Evolutionary conservation across 1,140 invertebrate genomes (phyloP).

Genomic region (Brachionus paranguensis): DNA sequence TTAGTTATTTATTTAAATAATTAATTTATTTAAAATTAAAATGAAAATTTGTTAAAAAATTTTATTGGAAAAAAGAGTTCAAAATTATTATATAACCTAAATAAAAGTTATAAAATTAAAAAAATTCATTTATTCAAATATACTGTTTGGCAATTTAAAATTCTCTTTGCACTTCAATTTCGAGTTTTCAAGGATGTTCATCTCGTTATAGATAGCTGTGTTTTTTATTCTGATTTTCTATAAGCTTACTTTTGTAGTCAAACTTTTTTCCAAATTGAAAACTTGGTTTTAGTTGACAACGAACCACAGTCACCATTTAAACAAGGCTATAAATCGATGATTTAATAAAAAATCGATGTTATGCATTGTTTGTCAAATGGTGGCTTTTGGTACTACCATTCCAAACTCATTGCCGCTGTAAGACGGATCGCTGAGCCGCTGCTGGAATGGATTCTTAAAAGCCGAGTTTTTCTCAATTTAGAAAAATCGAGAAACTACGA

Average conservation of each 20-base stretch:
- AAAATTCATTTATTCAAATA: too few relatives aligned
- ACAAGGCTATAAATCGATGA: background rate
- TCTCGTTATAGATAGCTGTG: background rate
- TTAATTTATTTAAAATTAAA: too few relatives aligned
- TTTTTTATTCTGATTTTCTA: background rate
- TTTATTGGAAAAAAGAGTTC: too few relatives aligned
- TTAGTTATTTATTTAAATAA: too few relatives aligned
- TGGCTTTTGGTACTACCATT: constrained; percentile 15
- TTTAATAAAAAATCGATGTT: background rate
- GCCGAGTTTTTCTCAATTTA: constrained; percentile 2
- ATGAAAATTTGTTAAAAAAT: too few relatives aligned
- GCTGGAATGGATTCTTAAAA: background rate
- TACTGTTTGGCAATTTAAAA: too few relatives aligned
- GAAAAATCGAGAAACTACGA: constrained; percentile 24
- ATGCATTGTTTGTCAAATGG: background rate
- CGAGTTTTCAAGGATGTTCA: too few relatives aligned
- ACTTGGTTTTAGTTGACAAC: background rate
- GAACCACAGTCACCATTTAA: background rate
- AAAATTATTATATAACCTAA: too few relatives aligned
- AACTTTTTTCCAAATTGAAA: background rate
- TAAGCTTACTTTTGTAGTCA: background rate
- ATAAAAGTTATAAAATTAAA: too few relatives aligned
- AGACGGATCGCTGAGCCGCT: constrained; percentile 4
- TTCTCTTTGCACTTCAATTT: too few relatives aligned
- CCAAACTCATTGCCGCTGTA: background rate